A percentile compares a stretch with the other conserved stretches of the same genome.
phyloP scores from a whole-genome alignment of 2,113 vertebrate genomes.

The Ondatra zibethicus region DNA sequence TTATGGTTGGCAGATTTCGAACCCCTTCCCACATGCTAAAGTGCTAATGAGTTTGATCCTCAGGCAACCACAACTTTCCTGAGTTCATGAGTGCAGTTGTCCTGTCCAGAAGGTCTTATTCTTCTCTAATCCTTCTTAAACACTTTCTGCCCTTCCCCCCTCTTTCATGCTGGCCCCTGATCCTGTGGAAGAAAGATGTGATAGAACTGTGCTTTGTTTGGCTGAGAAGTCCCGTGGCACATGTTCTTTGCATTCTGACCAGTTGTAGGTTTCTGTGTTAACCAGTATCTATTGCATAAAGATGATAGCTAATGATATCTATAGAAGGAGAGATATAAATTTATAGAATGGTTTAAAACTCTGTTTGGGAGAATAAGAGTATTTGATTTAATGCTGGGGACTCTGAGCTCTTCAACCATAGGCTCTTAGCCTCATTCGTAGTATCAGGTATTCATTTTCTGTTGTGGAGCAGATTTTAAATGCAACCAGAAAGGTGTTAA shows the following conservation, averaged over 20 bases:
- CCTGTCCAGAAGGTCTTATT: not conserved
- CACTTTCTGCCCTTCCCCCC: not conserved
- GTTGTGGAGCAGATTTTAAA: not conserved
- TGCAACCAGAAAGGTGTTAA: not conserved
- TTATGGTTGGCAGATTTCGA: not conserved
- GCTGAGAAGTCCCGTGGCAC: too few relatives aligned
- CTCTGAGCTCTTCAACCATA: not conserved
- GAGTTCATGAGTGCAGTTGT: not conserved
- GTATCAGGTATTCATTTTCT: not conserved
- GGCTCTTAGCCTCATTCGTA: not conserved
- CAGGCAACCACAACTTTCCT: not conserved
- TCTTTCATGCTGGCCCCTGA: too few relatives aligned
- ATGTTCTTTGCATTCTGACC: not conserved
- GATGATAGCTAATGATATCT: not conserved
- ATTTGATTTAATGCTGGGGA: not conserved
- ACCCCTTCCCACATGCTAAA: not conserved
- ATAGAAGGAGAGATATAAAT: not conserved
- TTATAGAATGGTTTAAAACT: not conserved
- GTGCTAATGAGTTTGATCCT: not conserved
- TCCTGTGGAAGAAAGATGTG: not conserved
- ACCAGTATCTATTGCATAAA: not conserved
- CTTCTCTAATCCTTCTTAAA: not conserved
- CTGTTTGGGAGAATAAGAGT: not conserved
- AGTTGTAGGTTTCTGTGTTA: not conserved
- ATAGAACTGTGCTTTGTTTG: not conserved